Percentiles rank a stretch among this genome's conserved stretches.
Conservation (phyloP, 2,113 vertebrate species). For the Dromas ardeola region DNA sequence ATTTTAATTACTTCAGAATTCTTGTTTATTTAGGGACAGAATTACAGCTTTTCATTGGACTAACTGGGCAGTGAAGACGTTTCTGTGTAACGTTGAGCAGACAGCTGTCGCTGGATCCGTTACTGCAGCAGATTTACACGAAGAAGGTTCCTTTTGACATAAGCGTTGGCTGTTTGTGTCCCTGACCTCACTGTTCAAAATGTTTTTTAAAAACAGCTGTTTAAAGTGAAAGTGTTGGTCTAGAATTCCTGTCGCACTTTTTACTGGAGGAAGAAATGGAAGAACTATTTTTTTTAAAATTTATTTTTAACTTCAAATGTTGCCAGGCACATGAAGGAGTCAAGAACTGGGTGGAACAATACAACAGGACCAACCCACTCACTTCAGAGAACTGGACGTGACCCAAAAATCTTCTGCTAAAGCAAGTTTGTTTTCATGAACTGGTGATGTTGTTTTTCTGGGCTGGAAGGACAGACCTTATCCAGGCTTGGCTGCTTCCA, state of each 20-base stretch:
- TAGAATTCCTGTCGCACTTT: neutral
- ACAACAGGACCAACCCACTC: neutral
- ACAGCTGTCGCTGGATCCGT: neutral
- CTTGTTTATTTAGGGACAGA: neutral
- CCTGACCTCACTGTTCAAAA: neutral
- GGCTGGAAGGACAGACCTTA: neutral
- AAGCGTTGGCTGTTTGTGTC: neutral
- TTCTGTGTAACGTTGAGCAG: neutral
- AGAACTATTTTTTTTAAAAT: neutral
- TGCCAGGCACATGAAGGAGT: neutral
- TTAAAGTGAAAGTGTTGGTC: neutral
- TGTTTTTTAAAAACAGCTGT: neutral
- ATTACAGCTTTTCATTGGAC: neutral
- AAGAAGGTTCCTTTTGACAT: neutral
- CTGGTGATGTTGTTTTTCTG: neutral
- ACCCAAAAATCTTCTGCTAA: slow-evolving; percentile 22
- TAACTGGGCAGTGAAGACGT: neutral
- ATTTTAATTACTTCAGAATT: neutral
- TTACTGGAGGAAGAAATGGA: neutral
- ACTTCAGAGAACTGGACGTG: neutral
- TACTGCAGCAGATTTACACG: neutral
- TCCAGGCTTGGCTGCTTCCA: neutral
- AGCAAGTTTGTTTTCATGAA: neutral
- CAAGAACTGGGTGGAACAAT: neutral
- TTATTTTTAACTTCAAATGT: neutral